phyloP scores from a whole-genome alignment of 2,797 vertebrate genomes.

The Cryptoprocta ferox region DNA sequence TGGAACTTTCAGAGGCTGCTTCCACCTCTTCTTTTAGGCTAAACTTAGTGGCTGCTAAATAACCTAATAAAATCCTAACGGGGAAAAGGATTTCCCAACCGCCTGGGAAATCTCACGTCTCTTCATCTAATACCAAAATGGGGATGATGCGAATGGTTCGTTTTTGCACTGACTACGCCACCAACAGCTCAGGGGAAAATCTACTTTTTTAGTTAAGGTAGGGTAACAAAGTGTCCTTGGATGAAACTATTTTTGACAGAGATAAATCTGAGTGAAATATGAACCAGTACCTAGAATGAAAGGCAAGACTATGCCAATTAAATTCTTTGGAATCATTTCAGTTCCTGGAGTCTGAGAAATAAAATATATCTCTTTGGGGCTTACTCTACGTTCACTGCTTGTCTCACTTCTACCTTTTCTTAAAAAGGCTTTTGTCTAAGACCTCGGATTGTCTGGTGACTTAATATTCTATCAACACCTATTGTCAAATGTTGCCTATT shows the following conservation, averaged over 20 bases:
- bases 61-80: constrained; percentile 54
- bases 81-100: constrained; percentile 58
- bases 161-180: not conserved
- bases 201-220: constrained; percentile 3
- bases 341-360: not conserved
- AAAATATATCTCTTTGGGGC: not conserved
- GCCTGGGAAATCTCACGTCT: constrained; percentile 48
- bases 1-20: not conserved
- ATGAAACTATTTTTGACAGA: constrained; percentile 56
- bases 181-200: constrained; percentile 29
- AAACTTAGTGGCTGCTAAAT: constrained; percentile 63
- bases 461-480: not conserved
- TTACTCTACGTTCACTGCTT: not conserved
- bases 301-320: not conserved
- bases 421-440: not conserved
- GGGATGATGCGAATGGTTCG: not conserved
- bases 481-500: not conserved
- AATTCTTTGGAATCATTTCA: not conserved
- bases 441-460: not conserved
- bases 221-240: not conserved
- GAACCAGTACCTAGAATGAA: constrained; percentile 16
- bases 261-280: constrained; percentile 43
- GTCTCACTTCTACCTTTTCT: not conserved
- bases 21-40: not conserved
- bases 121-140: constrained; percentile 46